These are phyloP conservation scores for Limnothrissa miodon DNA, from an alignment of 2,113 vertebrate genomes.

Conservation along the genomic window DNA sequence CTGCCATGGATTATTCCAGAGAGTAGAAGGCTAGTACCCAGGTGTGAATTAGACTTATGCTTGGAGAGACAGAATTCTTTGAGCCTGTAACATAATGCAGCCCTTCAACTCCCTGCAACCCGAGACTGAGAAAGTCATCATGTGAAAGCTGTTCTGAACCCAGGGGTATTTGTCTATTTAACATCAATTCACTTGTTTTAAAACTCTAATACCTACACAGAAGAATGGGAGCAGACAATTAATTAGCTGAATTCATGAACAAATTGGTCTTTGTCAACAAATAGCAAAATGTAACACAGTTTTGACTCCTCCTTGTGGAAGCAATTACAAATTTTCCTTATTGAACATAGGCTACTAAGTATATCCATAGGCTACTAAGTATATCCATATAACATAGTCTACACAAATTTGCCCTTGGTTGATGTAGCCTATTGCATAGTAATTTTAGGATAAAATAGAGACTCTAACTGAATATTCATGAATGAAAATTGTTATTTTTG, in stretches of 20 bases:
- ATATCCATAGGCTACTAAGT: background rate
- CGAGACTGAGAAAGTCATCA: slow-evolving; percentile 95
- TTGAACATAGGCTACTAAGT: background rate
- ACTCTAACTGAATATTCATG: no score
- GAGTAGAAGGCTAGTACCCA: slow-evolving; percentile 72
- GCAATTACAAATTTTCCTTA: background rate
- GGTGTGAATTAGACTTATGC: slow-evolving; percentile 70
- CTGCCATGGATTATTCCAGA: background rate
- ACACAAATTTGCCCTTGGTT: background rate
- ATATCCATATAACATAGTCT: background rate
- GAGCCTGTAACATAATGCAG: slow-evolving; percentile 69
- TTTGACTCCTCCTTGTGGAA: background rate
- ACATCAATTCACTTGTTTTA: slow-evolving; percentile 66
- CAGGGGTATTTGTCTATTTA: slow-evolving; percentile 53
- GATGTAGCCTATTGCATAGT: no score
- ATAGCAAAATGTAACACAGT: background rate
- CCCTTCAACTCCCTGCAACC: slow-evolving; percentile 70
- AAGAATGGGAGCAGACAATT: slow-evolving; percentile 53
- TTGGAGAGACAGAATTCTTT: background rate
- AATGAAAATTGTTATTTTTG: no score
- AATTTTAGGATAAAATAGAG: no score
- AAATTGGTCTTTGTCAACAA: slow-evolving; percentile 5
- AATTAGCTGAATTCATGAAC: slow-evolving; percentile 56
- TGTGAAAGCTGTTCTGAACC: slow-evolving; percentile 46
- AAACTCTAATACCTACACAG: slow-evolving; percentile 42